Conservation (phyloP, 2,888 invertebrate species). For the Tipula confusa region DNA sequence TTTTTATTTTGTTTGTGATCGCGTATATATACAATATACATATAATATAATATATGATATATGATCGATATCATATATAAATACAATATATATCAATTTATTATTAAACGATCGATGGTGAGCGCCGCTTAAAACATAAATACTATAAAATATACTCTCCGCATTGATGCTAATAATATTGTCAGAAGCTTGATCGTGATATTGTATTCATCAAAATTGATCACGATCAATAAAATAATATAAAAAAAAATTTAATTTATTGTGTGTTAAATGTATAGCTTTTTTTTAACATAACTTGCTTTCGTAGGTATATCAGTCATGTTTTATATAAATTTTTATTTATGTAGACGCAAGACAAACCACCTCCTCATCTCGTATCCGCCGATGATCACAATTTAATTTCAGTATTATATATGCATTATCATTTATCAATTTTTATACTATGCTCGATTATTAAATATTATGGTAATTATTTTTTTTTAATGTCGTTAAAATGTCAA, state of each 20-base stretch:
- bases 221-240: not conserved
- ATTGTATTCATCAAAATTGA: conserved; percentile 1
- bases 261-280: not conserved
- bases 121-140: not conserved
- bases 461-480: not conserved
- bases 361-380: not conserved
- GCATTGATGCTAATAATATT: not conserved
- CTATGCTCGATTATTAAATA: not conserved
- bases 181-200: not conserved
- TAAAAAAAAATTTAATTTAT: not conserved
- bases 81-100: too few relatives aligned
- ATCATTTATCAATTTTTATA: not conserved
- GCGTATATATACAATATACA: too few relatives aligned
- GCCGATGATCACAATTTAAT: not conserved
- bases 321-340: not conserved
- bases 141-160: not conserved
- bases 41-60: conserved; percentile 4
- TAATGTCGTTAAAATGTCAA: not conserved
- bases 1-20: not conserved
- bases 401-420: not conserved
- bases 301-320: not conserved
- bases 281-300: not conserved
- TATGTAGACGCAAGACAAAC: not conserved
- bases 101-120: not conserved
- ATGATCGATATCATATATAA: not conserved